Base-by-base conservation (phyloP, 2,888 invertebrate genomes). In the Aphelenchoides bicaudatus region DNA sequence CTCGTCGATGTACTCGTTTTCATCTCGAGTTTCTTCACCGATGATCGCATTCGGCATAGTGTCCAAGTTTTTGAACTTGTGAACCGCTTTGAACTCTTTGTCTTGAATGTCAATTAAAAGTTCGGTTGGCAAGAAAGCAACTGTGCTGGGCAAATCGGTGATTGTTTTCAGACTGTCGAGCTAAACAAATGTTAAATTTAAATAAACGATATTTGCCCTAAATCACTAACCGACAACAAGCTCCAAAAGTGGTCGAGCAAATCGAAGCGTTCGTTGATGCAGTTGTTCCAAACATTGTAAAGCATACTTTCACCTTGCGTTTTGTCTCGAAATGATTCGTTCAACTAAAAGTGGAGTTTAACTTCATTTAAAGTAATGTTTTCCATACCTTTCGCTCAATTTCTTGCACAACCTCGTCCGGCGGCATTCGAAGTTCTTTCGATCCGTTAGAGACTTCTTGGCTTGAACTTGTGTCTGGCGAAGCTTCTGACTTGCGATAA, bases 51-150 rank as follows among this genome's bases (percentile, higher is more conserved):
- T 47, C 25, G 16, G 10, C 19, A 48, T 4, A 13, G 16, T 4
- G 48, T 27, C 56, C 10, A 54, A 19, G 25, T 59, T 58, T 51
- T 61, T 59, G 49, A 60, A 58, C 8, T 25, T 39, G 21, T 62
- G 52, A 25, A 66, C 58, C 19, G 59, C 51, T 39, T 63, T 47
- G 46, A 56, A 68, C 47, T 73, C 73, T 31, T 66, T 67, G 10
- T 49, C 46, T 23, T 70, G 57, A 13, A 75, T 58, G 31, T 73
- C 71, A 2, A 48, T 19, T 10, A 75, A 51, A 2, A 75, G 57
- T 1, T 51, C 30, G 13, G 66, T 61, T 10, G 75, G 75, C 13
- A 75, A 27, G 38, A 75, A 73, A 3, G 66, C 73, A 10, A 73
- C 34, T 8, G 68, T 62, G 10, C 53, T 56, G n/a, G 68, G 61